Conservation (phyloP, 64 coral and sea anemone species). For the Montipora efflorescens region DNA sequence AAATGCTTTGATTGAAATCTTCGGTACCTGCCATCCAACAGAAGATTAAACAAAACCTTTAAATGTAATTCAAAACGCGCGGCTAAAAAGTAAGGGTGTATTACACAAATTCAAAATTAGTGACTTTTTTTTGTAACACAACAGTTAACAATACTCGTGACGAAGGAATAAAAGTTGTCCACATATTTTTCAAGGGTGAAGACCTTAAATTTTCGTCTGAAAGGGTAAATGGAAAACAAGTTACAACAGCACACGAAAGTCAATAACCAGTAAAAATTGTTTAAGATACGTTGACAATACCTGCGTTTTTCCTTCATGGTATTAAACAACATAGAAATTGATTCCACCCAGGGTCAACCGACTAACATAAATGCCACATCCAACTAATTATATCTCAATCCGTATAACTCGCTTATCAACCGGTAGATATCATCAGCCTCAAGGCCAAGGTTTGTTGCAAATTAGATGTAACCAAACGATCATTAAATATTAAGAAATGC, state of each 20-base stretch:
- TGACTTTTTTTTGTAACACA: too few relatives aligned
- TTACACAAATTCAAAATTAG: background rate
- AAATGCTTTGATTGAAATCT: background rate
- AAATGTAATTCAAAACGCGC: background rate
- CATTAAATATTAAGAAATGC: constrained; percentile 58
- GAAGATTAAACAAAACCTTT: background rate
- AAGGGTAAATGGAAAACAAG: background rate
- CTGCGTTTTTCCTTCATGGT: constrained; percentile 5
- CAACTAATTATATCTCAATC: background rate
- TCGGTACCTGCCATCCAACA: background rate
- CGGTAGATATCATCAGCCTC: background rate
- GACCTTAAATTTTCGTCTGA: background rate
- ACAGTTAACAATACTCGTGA: too few relatives aligned
- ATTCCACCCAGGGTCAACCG: background rate
- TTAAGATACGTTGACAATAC: constrained; percentile 16
- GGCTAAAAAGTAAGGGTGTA: background rate
- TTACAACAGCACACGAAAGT: background rate
- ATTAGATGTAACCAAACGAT: constrained; percentile 41
- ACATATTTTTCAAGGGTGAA: too few relatives aligned
- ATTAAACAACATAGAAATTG: constrained; percentile 33
- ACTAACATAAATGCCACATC: background rate
- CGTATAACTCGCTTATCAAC: background rate
- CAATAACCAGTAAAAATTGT: constrained; percentile 2
- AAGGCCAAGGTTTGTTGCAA: constrained; percentile 31
- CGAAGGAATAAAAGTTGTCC: too few relatives aligned